Base-by-base conservation (phyloP, 2,888 invertebrate genomes). In the Cephus nigrinus region DNA sequence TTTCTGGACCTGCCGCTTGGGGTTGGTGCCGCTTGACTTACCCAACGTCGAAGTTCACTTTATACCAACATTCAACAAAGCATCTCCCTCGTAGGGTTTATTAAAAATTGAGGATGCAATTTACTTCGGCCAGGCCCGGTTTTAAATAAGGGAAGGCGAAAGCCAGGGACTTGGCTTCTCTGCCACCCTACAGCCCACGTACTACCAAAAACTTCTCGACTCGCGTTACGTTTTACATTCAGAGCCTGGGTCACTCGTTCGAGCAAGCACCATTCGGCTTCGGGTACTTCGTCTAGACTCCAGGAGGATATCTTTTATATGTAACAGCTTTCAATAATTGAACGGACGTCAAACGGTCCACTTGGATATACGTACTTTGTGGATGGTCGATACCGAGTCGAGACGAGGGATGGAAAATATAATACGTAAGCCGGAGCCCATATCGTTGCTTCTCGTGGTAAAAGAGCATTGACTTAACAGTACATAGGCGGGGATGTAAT, bases 71-170 rank as follows among this genome's bases (percentile, higher is more conserved):
- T 87, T 86, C 87, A 85, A 89, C 88, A 89, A 89, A 89, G 87
- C 85, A 85, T 84, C 83, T 80, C 84, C 84, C 84, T 86, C 80
- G 82, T 84, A 86, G 82, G 86, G 87, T 89, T 90, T 90, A 90
- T 90, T 90, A 90, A 90, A 90, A 90, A 90, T 90, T 89, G 90
- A 90, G 88, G 88, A 89, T 88, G 89, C 90, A 90, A 90, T 90
- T 90, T 90, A 87, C 88, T 88, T 87, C 87, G 84, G 88, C 82
- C 83, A 80, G 74, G 80, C 84, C 84, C 82, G 82, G 84, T 86
- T 84, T 90, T 90, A 89, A 90, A 90, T 90, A 90, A 89, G 88
- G 87, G 83, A 55, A 90, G 85, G 79, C 82, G 84, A 83, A 55
- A 23, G 5, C 55, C 55, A 23, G 55, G 55, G 9, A 4, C 23